Evolutionary conservation across 2,888 invertebrate genomes (phyloP).

Genomic region (Tillus elongatus): DNA sequence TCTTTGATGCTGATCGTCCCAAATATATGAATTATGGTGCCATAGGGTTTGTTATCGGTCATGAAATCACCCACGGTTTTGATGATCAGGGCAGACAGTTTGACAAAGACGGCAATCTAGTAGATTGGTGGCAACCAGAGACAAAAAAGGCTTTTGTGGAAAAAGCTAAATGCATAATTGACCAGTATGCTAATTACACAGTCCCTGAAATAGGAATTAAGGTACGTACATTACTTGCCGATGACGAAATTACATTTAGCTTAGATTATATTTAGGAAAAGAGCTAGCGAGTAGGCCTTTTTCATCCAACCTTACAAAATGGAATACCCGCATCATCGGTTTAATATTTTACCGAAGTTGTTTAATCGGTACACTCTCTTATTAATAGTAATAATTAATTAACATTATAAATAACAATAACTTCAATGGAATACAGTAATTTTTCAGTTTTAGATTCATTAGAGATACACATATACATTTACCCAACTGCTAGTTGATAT

Average conservation of each 20-base stretch:
- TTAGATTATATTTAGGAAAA: not conserved
- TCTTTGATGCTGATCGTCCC: constrained; percentile 81
- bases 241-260: not conserved
- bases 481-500: no score
- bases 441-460: no score
- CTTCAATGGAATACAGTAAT: no score
- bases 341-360: no score
- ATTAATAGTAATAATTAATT: no score
- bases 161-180: constrained; percentile 82
- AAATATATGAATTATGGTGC: constrained; percentile 88
- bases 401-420: no score
- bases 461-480: no score
- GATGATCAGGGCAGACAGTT: constrained; percentile 88
- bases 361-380: no score
- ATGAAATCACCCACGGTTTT: constrained; percentile 87
- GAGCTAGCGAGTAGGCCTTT: not conserved
- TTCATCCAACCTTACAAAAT: no score
- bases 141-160: constrained; percentile 77
- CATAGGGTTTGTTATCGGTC: constrained; percentile 85
- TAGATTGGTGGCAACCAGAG: constrained; percentile 85
- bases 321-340: no score
- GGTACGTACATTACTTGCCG: constrained; percentile 44
- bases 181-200: constrained; percentile 88
- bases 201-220: constrained; percentile 66
- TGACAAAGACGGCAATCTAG: constrained; percentile 81